Evolutionary conservation across 2,113 vertebrate species (phyloP).

Genomic region (Halichoerus grypus): DNA sequence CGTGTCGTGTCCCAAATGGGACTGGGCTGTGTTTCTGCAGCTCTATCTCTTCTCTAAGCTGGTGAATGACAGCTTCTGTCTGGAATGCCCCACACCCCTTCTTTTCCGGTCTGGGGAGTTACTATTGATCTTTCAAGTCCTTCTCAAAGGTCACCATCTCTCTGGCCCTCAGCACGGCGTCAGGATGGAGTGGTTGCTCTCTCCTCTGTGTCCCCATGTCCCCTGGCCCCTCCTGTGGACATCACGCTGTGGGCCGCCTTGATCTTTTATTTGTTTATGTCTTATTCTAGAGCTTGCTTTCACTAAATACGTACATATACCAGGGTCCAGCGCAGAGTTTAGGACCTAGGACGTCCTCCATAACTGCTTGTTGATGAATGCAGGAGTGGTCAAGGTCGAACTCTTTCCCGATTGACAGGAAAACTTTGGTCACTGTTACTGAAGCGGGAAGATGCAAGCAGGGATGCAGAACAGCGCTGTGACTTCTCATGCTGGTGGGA

Average conservation of each 20-base stretch:
- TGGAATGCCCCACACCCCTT: neutral
- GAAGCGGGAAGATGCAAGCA: rapidly evolving
- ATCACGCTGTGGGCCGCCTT: rapidly evolving
- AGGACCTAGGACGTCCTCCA: too few relatives aligned
- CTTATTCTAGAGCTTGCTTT: neutral
- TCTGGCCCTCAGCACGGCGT: neutral
- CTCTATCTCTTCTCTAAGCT: neutral
- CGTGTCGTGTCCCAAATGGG: neutral
- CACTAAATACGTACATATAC: neutral
- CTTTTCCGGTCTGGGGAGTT: neutral
- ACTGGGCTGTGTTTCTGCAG: neutral
- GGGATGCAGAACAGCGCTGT: neutral
- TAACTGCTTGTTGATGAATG: neutral
- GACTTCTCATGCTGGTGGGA: neutral
- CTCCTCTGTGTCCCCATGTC: neutral
- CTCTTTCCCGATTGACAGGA: neutral
- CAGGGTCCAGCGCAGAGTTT: neutral
- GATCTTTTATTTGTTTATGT: neutral
- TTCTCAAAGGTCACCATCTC: neutral
- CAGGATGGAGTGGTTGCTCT: neutral
- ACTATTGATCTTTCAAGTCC: neutral
- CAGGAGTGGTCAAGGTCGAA: neutral
- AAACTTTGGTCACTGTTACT: neutral
- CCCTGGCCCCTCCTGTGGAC: too few relatives aligned
- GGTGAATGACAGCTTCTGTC: neutral